Conservation (phyloP, 2,888 invertebrate genomes). For the Orthosia cruda region DNA sequence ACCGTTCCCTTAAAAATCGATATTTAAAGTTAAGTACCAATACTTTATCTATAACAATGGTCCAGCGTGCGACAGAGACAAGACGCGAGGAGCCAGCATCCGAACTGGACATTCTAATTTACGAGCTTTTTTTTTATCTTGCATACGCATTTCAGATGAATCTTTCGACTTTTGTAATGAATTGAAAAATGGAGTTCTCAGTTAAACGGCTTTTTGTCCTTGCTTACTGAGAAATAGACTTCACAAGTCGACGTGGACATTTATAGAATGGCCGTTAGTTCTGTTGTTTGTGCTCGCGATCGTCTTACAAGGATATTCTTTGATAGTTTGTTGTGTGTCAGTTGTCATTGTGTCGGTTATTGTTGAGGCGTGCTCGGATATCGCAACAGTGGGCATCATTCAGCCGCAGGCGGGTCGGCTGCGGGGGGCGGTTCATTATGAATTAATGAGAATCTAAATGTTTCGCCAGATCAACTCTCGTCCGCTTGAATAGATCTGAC, state of each 20-base stretch:
- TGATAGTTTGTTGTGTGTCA: constrained; percentile 83
- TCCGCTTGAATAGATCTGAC: constrained; percentile 76
- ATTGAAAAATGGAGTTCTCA: constrained; percentile 88
- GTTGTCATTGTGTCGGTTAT: constrained; percentile 84
- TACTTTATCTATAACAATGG: constrained; percentile 86
- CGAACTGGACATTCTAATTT: constrained; percentile 90
- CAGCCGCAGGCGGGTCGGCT: constrained; percentile 71
- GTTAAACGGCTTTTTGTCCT: constrained; percentile 86
- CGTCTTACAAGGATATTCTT: constrained; percentile 85
- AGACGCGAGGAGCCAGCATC: constrained; percentile 72
- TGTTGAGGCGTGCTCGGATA: constrained; percentile 81
- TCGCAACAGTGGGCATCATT: constrained; percentile 78
- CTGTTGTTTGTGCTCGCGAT: constrained; percentile 83
- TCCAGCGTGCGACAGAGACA: constrained; percentile 82
- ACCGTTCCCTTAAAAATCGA: constrained; percentile 87
- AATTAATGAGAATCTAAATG: constrained; percentile 87
- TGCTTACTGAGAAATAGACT: constrained; percentile 89
- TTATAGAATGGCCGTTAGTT: constrained; percentile 81
- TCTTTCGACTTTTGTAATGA: constrained; percentile 90
- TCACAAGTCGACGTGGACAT: constrained; percentile 88
- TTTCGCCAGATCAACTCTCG: constrained; percentile 81
- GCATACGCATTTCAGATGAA: constrained; percentile 88
- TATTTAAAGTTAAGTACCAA: constrained; percentile 89
- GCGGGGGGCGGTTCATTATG: constrained; percentile 85
- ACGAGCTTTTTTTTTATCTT: constrained; percentile 89